These are phyloP conservation scores for Rhodophaea formosa DNA, from an alignment of 2,888 invertebrate genomes.

Conservation along the genomic window DNA sequence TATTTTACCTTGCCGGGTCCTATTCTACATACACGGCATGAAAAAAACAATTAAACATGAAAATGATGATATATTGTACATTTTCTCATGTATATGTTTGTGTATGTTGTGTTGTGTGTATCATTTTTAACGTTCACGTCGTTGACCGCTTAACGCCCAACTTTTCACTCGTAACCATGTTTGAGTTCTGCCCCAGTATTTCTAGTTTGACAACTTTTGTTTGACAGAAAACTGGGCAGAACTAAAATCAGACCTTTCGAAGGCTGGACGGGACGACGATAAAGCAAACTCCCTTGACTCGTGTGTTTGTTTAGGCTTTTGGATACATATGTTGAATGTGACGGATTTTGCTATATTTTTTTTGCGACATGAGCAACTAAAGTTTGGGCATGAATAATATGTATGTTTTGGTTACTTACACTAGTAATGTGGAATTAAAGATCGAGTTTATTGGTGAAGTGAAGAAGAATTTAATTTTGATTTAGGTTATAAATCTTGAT, in stretches of 20 bases:
- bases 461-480: too few relatives aligned
- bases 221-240: conserved; percentile 6
- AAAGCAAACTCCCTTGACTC: conserved; percentile 12
- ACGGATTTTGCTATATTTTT: not conserved
- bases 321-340: not conserved
- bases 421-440: not conserved
- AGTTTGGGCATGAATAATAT: not conserved
- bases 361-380: conserved; percentile 1
- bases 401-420: not conserved
- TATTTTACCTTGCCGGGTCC: too few relatives aligned
- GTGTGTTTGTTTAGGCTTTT: conserved; percentile 9
- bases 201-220: conserved; percentile 3
- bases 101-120: too few relatives aligned
- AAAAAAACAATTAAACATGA: too few relatives aligned
- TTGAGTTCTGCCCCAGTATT: not conserved
- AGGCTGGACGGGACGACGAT: not conserved
- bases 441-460: not conserved
- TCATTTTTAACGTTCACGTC: too few relatives aligned
- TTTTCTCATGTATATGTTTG: too few relatives aligned
- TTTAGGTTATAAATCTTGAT: too few relatives aligned
- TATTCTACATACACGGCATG: too few relatives aligned
- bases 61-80: too few relatives aligned
- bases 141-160: not conserved
- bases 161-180: not conserved
- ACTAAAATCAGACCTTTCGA: conserved; percentile 10